phyloP scores from a whole-genome alignment of 2,888 invertebrate species.

The Crioceris asparagi region DNA sequence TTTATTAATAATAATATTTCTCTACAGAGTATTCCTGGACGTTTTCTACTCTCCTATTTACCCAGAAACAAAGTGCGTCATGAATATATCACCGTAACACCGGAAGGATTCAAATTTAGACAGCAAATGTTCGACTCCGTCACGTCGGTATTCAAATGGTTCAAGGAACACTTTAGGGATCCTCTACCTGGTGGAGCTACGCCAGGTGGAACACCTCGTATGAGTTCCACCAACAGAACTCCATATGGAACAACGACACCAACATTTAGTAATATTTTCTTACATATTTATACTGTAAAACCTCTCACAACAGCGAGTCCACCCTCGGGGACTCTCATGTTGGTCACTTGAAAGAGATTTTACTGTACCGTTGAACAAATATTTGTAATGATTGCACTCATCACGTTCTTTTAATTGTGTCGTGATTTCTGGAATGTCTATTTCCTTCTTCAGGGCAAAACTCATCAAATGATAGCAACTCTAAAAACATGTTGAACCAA shows the following conservation, averaged over 20 bases:
- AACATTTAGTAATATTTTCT: conserved; percentile 14
- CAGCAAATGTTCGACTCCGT: conserved; percentile 80
- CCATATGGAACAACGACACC: conserved; percentile 39
- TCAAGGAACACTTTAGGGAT: conserved; percentile 95
- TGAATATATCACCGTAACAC: conserved; percentile 84
- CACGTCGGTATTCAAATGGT: conserved; percentile 80
- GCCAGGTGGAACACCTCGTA: conserved; percentile 62
- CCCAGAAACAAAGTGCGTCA: conserved; percentile 77
- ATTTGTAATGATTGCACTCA: no score
- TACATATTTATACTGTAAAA: no score
- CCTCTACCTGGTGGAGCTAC: conserved; percentile 66
- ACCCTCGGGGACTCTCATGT: no score
- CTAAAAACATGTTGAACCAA: background rate
- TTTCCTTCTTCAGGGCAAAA: no score
- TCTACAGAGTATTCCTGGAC: conserved; percentile 66
- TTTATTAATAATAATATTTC: no score
- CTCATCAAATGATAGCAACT: no score
- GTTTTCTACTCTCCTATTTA: conserved; percentile 89
- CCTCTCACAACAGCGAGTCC: no score
- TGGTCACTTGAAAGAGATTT: no score
- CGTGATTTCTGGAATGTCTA: no score
- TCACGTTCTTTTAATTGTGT: no score
- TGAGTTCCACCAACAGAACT: conserved; percentile 43
- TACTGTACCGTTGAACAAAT: no score
- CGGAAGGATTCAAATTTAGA: conserved; percentile 88